Evolutionary conservation across 2,113 vertebrate species (phyloP), one percentile per base, ranked within the genome.

Genomic region (Python bivittatus): DNA sequence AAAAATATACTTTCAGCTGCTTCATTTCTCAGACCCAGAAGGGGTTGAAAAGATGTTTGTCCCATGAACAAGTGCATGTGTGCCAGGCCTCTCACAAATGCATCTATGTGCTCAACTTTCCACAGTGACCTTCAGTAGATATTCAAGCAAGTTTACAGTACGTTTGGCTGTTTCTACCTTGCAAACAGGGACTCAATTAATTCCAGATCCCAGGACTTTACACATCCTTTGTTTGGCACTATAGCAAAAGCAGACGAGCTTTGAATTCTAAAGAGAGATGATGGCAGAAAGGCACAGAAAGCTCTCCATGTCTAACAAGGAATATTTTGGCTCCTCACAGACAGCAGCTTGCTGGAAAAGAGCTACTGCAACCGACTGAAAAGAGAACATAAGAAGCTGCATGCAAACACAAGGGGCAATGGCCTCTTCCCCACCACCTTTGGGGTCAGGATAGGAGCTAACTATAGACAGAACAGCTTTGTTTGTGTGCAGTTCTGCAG

Each of bases 111-210:
- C n/a, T 56, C 42, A 52, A 88, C 86, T 94, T 89, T 68, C 83
- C 17, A 0, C 90, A 91, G 64, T 92, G 48, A 93, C 48, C 48
- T 88, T 92, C 88, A 88, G 87, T 86, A 72, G 89, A 44, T 89
- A 94, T 38, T 79, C 33, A 9, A 79, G 68, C 6, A 20, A 38
- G 15, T 79, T 93, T 85, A 60, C 90, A 90, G 23, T n/a, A n/a
- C 64, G 89, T 94, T 56, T 92, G 7, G 13, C 90, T 86, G 88
- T 44, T 94, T 56, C 38, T 44, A 79, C 52, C 95, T 92, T 96
- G 91, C 93, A 86, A 92, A 94, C 90, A 88, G 94, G 92, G 96
- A 95, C 96, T 93, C 91, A 96, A 95, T 96, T 92, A 93, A 88
- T 92, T 92, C 86, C 88, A 84, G 91, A 95, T 96, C 94, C 91